Conservation (phyloP, 2,113 vertebrate genomes). For the Tyrannus savana region DNA sequence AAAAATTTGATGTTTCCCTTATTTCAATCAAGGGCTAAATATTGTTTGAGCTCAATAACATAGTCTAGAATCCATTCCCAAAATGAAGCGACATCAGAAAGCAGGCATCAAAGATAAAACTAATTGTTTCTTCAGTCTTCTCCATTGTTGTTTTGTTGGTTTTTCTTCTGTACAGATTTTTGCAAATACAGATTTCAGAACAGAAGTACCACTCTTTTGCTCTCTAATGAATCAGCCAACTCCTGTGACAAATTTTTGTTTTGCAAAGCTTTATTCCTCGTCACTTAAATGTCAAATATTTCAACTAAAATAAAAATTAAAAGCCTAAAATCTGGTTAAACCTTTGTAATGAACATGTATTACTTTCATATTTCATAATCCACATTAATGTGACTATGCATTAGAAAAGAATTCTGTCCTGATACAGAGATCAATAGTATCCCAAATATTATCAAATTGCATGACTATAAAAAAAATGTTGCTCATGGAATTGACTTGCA, state of each 20-base stretch:
- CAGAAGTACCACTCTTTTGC: not conserved
- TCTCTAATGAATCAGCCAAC: not conserved
- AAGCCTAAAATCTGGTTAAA: not conserved
- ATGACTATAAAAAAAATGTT: not conserved
- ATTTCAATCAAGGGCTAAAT: not conserved
- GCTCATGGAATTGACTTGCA: not conserved
- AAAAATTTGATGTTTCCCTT: not conserved
- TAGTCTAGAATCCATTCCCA: not conserved
- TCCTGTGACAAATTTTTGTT: not conserved
- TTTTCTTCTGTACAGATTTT: fast-evolving
- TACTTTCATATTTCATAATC: not conserved
- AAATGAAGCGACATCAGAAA: not conserved
- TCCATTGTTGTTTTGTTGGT: not conserved
- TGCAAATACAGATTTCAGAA: not conserved
- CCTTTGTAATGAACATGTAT: not conserved
- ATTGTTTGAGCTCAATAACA: not conserved
- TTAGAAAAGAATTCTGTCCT: not conserved
- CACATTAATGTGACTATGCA: not conserved
- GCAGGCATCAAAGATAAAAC: not conserved
- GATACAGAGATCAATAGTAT: not conserved
- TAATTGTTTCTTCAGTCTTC: not conserved
- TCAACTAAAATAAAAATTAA: not conserved
- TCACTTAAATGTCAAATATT: not conserved
- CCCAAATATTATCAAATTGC: not conserved
- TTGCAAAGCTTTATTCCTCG: not conserved